Evolutionary conservation across 2,797 vertebrate genomes (phyloP), one percentile per base, ranked within the genome.

Genomic region (Cirrhinus molitorella): DNA sequence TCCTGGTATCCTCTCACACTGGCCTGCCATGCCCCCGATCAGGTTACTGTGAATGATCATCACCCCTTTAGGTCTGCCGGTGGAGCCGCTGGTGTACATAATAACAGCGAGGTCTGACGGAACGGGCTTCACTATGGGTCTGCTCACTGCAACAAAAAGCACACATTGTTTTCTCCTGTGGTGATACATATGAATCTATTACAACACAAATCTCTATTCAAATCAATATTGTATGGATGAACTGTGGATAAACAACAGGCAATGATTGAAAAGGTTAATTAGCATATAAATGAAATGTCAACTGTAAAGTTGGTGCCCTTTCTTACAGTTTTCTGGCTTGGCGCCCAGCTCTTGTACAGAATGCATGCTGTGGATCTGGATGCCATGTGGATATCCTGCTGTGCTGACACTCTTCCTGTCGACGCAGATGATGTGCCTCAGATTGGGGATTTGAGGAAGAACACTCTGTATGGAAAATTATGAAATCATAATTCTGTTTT

Each of bases 81-180:
- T 99, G 25, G 98, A 99, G 34, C 98, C 98, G 3, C 98, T 99
- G 87, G 98, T 99, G 87, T 99, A 99, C 98, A 99, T 99, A 25
- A 99, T 95, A 79, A 99, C 94, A 17, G 98, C 98, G 88, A 98
- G 85, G 91, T 99, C 98, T 0, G 96, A 94, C 8, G 97, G 94
- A 86, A 90, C 81, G 11, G 98, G 98, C 90, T 94, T 94, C 88
- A 93, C 93, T 19, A 96, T 94, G 49, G 89, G 84, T 85, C 90
- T 79, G 31, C 55, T 93, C 87, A 90, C 98, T 99, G 92, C 65
- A 86, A 86, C 19, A 88, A 47, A 86, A 83, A 71, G 55, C 37
- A 31, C 23, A 43, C 31, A 85, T 14, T 53, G 51, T 78, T 79
- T 81, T 76, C 31, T 57, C 40, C 17, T 63, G 9, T 51, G 47